Evolutionary conservation across 2,888 invertebrate genomes (phyloP).

Genomic region (Phania funesta): DNA sequence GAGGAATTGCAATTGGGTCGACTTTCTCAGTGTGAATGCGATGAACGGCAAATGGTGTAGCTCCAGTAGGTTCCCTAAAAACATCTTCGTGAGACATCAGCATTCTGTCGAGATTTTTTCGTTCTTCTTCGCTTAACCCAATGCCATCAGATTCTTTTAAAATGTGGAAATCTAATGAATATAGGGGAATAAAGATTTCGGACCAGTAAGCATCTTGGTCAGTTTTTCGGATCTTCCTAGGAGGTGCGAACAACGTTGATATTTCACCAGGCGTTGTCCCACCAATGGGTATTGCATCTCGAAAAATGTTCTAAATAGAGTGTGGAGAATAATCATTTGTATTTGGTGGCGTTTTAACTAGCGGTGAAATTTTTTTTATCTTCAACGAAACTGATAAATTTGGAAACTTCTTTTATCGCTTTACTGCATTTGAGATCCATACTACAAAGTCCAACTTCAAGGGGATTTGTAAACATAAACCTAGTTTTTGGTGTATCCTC

Average conservation of each 20-base stretch:
- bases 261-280: neutral
- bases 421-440: conserved; percentile 15
- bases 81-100: no score
- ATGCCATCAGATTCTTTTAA: no score
- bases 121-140: no score
- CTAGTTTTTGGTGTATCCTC: conserved; percentile 44
- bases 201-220: no score
- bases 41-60: conserved; percentile 49
- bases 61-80: no score
- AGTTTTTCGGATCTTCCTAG: no score
- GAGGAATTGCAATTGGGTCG: conserved; percentile 31
- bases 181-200: no score
- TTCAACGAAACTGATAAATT: conserved; percentile 21
- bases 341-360: neutral
- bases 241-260: no score
- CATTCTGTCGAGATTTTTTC: no score
- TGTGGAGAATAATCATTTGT: neutral
- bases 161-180: no score
- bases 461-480: neutral
- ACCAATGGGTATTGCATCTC: neutral
- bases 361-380: conserved; percentile 1
- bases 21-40: conserved; percentile 41
- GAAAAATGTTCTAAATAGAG: conserved; percentile 3
- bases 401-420: neutral
- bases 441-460: neutral